Evolutionary conservation across 2,888 invertebrate genomes (phyloP), one percentile per base, ranked within the genome.

Genomic region (Brenthis hecate): DNA sequence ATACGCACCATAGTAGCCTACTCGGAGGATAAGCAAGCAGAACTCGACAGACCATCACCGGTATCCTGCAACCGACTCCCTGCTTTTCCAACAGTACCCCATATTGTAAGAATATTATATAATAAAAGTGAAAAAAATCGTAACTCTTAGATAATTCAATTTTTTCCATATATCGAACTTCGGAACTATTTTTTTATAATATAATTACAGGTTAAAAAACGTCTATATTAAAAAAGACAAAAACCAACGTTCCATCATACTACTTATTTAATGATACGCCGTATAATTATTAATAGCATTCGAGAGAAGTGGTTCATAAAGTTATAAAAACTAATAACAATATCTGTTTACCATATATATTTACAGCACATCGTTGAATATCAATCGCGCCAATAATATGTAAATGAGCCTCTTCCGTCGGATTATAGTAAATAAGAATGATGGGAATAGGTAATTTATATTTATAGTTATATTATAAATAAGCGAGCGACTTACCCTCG

Each of bases 1-100:
- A 93, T 94, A 87, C 91, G 91, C 78, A 94, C 94, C 71, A 94
- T 94, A 75, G 93, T 94, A 73, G 94, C 93, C 23, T 94, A 94
- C 84, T 94, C 94, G 48, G 94, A 93, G 79, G 92, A 87, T 73
- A 93, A 93, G 77, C 91, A 87, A 77, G 93, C 92, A 4, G 93
- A 93, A 80, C 84, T 93, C 86, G 93, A 93, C 72, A 82, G 87
- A 16, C 92, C 91, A 8, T 85, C 82, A 23, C 92, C 91, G 0
- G 84, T 93, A 66, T 78, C 88, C 65, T 93, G 93, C 77, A 87
- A 88, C 74, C 83, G 86, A 14, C 78, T 91, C 13, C 90, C 88
- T 1, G 86, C 85, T 51, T 84, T 82, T 70, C 92, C 91, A 67
- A 77, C 81, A 51, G 78, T 89, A 72, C 81, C 83, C 4, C 74